Conservation (phyloP, 2,113 vertebrate genomes). For the Neomonachus schauinslandi region DNA sequence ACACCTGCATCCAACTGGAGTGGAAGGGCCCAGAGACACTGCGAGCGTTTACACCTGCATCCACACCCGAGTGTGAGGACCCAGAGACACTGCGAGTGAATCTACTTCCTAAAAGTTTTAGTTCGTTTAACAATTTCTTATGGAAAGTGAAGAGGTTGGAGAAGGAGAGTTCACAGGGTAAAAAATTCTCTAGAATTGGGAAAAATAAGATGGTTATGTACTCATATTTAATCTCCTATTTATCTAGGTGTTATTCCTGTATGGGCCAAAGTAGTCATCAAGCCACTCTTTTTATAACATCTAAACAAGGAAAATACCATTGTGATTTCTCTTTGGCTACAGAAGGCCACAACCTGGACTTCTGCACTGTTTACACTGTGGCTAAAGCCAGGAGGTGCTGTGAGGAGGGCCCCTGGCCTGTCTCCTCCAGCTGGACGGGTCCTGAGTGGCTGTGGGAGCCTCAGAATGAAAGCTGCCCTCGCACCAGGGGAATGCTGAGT, state of each 20-base stretch:
- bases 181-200: too few species aligned
- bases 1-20: too few species aligned
- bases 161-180: neutral
- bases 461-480: neutral
- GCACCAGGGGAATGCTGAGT: neutral
- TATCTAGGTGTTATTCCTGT: too few species aligned
- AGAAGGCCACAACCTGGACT: neutral
- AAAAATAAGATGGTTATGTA: fast-evolving
- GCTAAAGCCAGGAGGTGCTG: neutral
- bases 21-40: too few species aligned
- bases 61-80: fast-evolving
- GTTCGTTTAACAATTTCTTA: neutral
- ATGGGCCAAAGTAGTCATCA: too few species aligned
- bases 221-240: neutral
- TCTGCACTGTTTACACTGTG: neutral
- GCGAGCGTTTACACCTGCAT: neutral
- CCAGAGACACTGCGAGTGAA: neutral
- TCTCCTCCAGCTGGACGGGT: neutral
- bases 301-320: neutral
- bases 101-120: neutral
- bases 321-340: neutral
- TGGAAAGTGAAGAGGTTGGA: too few species aligned
- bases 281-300: too few species aligned
- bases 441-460: neutral
- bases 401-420: neutral